These are phyloP conservation scores for Enteromius unitaeniatus DNA, from an alignment of 2,797 vertebrate genomes.

Conservation along the genomic window DNA sequence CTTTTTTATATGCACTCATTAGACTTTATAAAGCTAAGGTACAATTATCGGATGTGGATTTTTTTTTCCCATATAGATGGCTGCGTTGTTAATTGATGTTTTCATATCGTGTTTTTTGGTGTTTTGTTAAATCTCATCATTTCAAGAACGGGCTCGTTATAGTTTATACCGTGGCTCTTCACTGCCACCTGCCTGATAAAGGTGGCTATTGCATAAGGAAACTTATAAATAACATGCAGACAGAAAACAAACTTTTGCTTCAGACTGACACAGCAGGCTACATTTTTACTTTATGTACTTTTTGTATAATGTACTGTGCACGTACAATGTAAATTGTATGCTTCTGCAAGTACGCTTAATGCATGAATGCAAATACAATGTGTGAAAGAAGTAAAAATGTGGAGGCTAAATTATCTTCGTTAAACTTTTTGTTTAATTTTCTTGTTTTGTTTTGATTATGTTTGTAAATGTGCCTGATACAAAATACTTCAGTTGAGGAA, in stretches of 20 bases:
- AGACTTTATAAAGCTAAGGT: neutral
- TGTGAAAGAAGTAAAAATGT: neutral
- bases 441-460: neutral
- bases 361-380: neutral
- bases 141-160: too few relatives aligned
- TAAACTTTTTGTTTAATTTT: neutral
- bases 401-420: neutral
- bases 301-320: neutral
- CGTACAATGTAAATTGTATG: neutral
- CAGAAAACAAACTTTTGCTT: neutral
- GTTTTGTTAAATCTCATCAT: neutral
- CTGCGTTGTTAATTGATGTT: neutral
- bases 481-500: neutral
- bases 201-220: neutral
- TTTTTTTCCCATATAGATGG: neutral
- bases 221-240: neutral
- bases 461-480: neutral
- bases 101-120: neutral
- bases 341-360: neutral
- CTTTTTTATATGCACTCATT: neutral
- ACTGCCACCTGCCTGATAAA: constrained; percentile 42
- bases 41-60: neutral
- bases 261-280: neutral
- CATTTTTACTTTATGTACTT: neutral
- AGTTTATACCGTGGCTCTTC: neutral